Percentiles rank a stretch among this genome's conserved stretches.
Conservation (phyloP, 2,113 vertebrate genomes). For the Laticauda colubrina region DNA sequence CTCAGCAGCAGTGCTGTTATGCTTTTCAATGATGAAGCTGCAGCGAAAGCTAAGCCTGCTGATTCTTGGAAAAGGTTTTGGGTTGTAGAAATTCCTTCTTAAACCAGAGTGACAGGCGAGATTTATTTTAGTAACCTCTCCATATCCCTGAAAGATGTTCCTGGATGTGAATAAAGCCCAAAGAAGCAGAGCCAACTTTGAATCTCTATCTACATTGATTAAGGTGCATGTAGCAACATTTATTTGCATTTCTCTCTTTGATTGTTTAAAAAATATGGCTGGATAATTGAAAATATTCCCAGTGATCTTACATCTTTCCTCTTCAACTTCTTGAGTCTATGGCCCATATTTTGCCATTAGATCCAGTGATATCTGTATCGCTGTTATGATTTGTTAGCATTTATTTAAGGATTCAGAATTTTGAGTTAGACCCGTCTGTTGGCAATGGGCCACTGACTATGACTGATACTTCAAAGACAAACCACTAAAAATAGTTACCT, state of each 20-base stretch:
- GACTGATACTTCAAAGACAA: not conserved
- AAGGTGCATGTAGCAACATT: not conserved
- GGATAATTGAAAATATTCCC: not conserved
- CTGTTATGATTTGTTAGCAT: not conserved
- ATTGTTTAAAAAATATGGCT: not conserved
- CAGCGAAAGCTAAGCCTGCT: not conserved
- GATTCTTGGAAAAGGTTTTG: not conserved
- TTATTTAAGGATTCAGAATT: not conserved
- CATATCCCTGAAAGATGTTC: not conserved
- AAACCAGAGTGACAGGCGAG: not conserved
- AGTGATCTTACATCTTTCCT: not conserved
- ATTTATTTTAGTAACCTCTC: not conserved
- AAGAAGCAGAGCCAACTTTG: not conserved
- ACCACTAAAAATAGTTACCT: not conserved
- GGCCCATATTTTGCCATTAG: not conserved
- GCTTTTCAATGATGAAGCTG: not conserved
- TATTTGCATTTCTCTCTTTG: not conserved
- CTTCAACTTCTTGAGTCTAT: not conserved
- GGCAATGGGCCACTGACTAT: not conserved
- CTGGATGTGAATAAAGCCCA: not conserved
- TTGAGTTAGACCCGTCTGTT: not conserved
- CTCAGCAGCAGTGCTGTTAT: slow-evolving; percentile 24
- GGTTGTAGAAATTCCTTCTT: not conserved
- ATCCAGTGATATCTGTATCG: not conserved
- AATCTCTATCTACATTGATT: not conserved